phyloP scores from a whole-genome alignment of 92 coral and sea anemone species.

The Palythoa caribaeorum region DNA sequence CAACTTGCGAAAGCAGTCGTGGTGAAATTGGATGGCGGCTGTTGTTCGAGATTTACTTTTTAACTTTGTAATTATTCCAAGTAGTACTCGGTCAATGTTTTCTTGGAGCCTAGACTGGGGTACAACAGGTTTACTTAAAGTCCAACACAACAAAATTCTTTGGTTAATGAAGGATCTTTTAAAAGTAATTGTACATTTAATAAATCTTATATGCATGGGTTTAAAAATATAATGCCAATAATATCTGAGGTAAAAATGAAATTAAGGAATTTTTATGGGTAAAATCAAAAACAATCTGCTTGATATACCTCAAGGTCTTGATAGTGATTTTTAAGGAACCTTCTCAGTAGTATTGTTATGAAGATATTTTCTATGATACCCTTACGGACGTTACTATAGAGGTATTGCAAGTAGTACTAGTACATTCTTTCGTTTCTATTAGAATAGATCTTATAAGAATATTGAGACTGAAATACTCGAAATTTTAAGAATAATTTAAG shows the following conservation, averaged over 20 bases:
- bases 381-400: conserved; percentile 14
- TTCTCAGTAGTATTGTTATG: conserved; percentile 10
- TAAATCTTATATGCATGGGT: conserved; percentile 13
- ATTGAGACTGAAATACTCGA: background rate
- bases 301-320: conserved; percentile 13
- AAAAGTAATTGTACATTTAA: background rate
- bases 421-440: background rate
- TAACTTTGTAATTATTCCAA: conserved; percentile 56
- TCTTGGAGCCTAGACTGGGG: conserved; percentile 49
- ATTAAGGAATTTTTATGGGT: background rate
- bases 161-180: conserved; percentile 15
- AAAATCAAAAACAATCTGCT: conserved; percentile 11
- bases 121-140: conserved; percentile 54
- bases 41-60: conserved; percentile 66
- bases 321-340: conserved; percentile 4
- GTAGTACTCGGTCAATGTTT: conserved; percentile 55
- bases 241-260: background rate
- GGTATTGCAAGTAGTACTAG: conserved; percentile 14
- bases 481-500: too few relatives aligned
- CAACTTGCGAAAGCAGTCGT: conserved; percentile 67
- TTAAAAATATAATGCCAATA: conserved; percentile 15
- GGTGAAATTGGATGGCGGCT: conserved; percentile 58
- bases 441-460: background rate
- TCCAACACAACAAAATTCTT: conserved; percentile 35
- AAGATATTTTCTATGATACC: conserved; percentile 17